Conservation (phyloP, 2,888 invertebrate species). For the Stenichneumon culpator region DNA sequence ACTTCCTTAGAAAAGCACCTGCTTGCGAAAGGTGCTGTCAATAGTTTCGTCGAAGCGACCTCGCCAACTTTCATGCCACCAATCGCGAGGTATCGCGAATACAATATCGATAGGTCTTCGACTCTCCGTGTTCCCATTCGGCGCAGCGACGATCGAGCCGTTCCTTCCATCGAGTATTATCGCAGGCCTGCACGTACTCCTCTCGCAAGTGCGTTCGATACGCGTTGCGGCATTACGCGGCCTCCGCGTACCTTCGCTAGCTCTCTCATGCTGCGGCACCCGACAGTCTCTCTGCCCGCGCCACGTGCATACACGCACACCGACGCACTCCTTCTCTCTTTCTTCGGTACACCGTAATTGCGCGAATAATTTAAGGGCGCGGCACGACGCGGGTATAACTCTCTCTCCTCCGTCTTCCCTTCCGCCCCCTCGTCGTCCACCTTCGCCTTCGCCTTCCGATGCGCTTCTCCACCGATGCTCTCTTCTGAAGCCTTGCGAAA, state of each 20-base stretch:
- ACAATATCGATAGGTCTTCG: conserved; percentile 13
- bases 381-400: conserved; percentile 76
- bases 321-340: conserved; percentile 20
- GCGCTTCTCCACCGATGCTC: conserved; percentile 41
- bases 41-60: no score
- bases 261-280: neutral
- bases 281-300: conserved; percentile 26
- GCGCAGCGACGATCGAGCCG: conserved; percentile 8
- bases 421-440: conserved; percentile 42
- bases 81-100: neutral
- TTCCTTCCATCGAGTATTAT: conserved; percentile 40
- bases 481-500: conserved; percentile 35
- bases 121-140: conserved; percentile 11
- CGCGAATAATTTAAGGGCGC: conserved; percentile 82
- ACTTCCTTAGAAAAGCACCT: no score
- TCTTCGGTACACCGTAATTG: conserved; percentile 77
- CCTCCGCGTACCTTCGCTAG: conserved; percentile 48
- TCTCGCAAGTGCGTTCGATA: conserved; percentile 64
- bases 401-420: conserved; percentile 67
- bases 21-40: no score
- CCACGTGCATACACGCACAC: conserved; percentile 37
- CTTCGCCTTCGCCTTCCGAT: conserved; percentile 14
- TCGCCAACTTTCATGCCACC: no score
- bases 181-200: conserved; percentile 62
- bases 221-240: conserved; percentile 56